Base-by-base conservation (phyloP, 2,888 invertebrate species). In the Platerodrilus igneus region DNA sequence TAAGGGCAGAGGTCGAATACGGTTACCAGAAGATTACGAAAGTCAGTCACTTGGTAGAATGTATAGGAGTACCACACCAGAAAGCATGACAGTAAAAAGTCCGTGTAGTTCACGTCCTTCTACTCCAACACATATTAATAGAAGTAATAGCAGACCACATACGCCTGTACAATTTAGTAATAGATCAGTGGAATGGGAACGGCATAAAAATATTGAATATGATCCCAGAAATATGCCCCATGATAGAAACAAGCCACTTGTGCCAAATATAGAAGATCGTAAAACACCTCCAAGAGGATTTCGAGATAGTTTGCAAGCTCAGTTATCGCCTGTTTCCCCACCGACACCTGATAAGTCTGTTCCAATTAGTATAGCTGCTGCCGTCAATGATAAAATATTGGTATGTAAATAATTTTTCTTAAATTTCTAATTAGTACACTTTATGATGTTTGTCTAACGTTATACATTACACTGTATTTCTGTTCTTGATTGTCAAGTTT, bases 1-100 rank as follows among this genome's bases (percentile, higher is more conserved):
- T 23, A 74, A 77, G 31, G 60, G 61, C 15, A 69, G 82, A 53
- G 83, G 82, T 16, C 71, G 83, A 51, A 79, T 79, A 8, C 70
- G 79, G 40, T 64, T 76, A 31, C 69, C 74, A 50, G 74, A 76
- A 13, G 78, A 79, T 29, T 55, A 64, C 20, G 69, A 69, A 17
- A 23, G 26, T 19, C 31, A 41, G 8, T 31, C 44, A 8, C 48
- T 51, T 2, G 61, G 56, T 6, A 50, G 37, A 4, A 29, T 41
- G 22, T 58, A 57, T 46, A 50, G 71, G 46, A 66, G 70, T 27
- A 59, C 62, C 36, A 72, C 73, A 19, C 73, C 73, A 10, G 73
- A 74, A 49, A 66, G 67, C 50, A 64, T 53, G 25, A 37, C 50
- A 26, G 37, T 49, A 4, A 47, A 50, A 23, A 67, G 64, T 40